phyloP scores from a whole-genome alignment of 1,140 invertebrate species.

The Rhyzopertha dominica region DNA sequence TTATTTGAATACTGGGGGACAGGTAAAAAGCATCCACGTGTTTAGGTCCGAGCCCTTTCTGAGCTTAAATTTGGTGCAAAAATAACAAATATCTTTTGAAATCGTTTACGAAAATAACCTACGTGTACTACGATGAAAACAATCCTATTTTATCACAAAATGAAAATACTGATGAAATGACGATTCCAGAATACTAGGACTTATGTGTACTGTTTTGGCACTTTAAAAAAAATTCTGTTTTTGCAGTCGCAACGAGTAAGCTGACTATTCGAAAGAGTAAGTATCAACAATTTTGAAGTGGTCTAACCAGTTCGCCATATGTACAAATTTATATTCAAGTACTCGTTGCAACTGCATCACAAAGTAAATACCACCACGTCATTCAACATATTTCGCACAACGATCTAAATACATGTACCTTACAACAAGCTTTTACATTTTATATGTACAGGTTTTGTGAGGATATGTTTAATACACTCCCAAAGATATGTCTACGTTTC shows the following conservation, averaged over 20 bases:
- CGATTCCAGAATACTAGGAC: no score
- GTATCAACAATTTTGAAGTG: no score
- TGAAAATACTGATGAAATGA: no score
- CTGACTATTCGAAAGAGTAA: no score
- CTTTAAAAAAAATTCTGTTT: neutral
- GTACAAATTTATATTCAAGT: neutral
- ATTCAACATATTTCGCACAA: constrained; percentile 5
- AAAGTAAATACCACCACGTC: neutral
- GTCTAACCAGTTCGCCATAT: no score
- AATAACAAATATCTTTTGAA: constrained; percentile 11
- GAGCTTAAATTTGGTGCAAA: constrained; percentile 9
- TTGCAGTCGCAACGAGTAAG: no score
- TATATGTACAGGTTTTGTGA: constrained; percentile 19
- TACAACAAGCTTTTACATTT: constrained; percentile 18
- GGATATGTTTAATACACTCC: no score
- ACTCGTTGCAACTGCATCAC: neutral
- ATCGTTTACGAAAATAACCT: constrained; percentile 9
- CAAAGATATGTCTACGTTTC: no score
- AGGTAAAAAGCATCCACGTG: constrained; percentile 12
- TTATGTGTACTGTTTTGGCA: no score
- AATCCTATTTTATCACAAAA: constrained; percentile 1
- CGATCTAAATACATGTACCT: constrained; percentile 18
- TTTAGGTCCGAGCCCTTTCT: constrained; percentile 12
- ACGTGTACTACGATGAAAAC: constrained; percentile 10
- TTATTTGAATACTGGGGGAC: constrained; percentile 11